phyloP scores from a whole-genome alignment of 1,140 invertebrate genomes.

The Ctenoplectra terminalis region DNA sequence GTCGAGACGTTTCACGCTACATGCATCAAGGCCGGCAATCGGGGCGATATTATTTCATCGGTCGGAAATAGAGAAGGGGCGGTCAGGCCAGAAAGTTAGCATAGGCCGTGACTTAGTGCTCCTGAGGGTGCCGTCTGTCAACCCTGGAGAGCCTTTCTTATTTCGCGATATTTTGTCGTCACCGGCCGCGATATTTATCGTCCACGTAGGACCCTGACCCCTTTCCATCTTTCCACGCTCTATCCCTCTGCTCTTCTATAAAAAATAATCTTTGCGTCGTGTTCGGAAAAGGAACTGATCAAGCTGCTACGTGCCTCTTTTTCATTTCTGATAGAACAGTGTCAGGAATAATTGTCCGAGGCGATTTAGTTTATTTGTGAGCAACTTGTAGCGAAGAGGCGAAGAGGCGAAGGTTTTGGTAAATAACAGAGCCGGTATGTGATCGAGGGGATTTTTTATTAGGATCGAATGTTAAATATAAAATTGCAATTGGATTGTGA shows the following conservation, averaged over 20 bases:
- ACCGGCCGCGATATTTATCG: slow-evolving; percentile 73
- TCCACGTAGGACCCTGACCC: slow-evolving; percentile 54
- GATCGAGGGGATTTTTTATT: no score
- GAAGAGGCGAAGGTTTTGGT: no score
- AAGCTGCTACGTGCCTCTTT: not conserved
- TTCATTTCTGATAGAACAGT: no score
- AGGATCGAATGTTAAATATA: no score
- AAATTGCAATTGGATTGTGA: no score
- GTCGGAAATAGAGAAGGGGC: slow-evolving; percentile 55
- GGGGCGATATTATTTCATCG: slow-evolving; percentile 78
- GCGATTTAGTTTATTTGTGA: no score
- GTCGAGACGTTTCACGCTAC: slow-evolving; percentile 68
- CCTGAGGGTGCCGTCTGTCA: slow-evolving; percentile 80
- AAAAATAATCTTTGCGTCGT: slow-evolving; percentile 11
- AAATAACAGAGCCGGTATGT: no score
- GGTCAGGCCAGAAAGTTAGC: slow-evolving; percentile 70
- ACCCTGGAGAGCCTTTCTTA: slow-evolving; percentile 70
- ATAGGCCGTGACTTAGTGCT: slow-evolving; percentile 79
- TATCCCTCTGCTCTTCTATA: not conserved
- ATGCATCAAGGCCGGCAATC: slow-evolving; percentile 70
- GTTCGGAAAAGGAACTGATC: not conserved
- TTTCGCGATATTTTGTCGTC: slow-evolving; percentile 76
- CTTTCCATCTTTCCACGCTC: slow-evolving; percentile 30
- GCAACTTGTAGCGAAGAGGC: no score
- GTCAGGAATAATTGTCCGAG: no score